Evolutionary conservation across 1,140 invertebrate species (phyloP), one percentile per base, ranked within the genome.

Genomic region (Zaprionus tsacasi): DNA sequence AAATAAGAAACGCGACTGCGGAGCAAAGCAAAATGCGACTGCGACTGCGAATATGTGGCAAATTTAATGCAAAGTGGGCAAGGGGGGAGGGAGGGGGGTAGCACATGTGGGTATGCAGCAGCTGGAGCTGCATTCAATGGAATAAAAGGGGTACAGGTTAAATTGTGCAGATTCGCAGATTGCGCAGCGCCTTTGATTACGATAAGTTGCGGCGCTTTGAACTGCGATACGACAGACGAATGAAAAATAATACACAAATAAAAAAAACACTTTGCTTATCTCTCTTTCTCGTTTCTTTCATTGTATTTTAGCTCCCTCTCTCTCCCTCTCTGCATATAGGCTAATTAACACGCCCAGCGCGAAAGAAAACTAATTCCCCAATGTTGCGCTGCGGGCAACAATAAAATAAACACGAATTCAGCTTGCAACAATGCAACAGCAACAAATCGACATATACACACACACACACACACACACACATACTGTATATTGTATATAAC

Each of bases 61-160:
- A 78, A 78, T 70, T 75, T 70, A 78, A 78, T 75, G 67, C 58
- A 56, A 66, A 54, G 55, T 63, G 54, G 52, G 0, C 12, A 21
- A 5, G 13, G 15, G 12, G 11, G 10, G 8, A n/a, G 35, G 11
- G 30, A 21, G 12, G 15, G 1, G 21, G 21, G 21, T 2, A 21
- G n/a, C n/a, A 27, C 3, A 10, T 25, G 58, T 5, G 21, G 15
- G 13, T 2, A 13, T 27, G 12, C 21, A 21, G 21, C 21, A 21
- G 21, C 3, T 3, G 15, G n/a, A 6, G 15, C 15, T 52, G 45
- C 33, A 69, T 69, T 48, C 50, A 69, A 15, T 63, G 58, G 12
- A 10, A 74, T 57, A 30, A 30, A 30, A 40, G 6, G 58, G 58
- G 55, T 69, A 40, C 67, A 63, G 70, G 65, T 73, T 73, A 73